Evolutionary conservation across 1,140 invertebrate species (phyloP).

Genomic region (Conopomorpha cramerella): DNA sequence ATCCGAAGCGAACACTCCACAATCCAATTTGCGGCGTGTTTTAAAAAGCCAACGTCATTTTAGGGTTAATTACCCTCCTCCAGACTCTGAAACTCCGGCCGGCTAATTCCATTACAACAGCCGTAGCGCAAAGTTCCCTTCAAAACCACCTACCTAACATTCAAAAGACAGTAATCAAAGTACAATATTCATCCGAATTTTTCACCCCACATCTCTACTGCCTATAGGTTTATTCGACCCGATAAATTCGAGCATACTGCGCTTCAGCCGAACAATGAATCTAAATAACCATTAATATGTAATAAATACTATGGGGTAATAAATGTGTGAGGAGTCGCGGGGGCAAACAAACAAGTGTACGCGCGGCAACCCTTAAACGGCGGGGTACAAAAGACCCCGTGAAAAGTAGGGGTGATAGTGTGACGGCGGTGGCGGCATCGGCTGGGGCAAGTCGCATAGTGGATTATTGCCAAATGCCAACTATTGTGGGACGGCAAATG

Average conservation of each 20-base stretch:
- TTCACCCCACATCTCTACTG: no score
- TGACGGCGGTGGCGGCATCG: no score
- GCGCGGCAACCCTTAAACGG: slow-evolving; percentile 29
- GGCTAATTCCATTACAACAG: no score
- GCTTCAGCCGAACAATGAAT: slow-evolving; percentile 51
- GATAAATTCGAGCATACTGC: slow-evolving; percentile 57
- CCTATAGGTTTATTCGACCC: slow-evolving; percentile 39
- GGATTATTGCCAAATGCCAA: slow-evolving; percentile 12
- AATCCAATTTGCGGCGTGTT: slow-evolving; percentile 15
- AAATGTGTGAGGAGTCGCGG: slow-evolving; percentile 31
- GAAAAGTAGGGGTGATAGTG: no score
- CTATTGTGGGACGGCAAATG: slow-evolving; percentile 13
- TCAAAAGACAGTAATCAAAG: slow-evolving; percentile 23
- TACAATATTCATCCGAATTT: no score
- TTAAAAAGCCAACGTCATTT: not conserved
- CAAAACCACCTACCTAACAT: slow-evolving; percentile 12
- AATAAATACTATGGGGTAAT: slow-evolving; percentile 56
- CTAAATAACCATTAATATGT: slow-evolving; percentile 60
- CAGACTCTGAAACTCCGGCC: no score
- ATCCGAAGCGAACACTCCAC: slow-evolving; percentile 10
- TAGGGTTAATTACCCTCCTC: not conserved
- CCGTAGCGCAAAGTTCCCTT: no score
- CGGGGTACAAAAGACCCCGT: no score
- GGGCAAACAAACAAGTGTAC: slow-evolving; percentile 57
- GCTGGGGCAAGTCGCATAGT: slow-evolving; percentile 17